Percentiles rank a stretch among this genome's conserved stretches.
These are phyloP conservation scores for Steinernema hermaphroditum DNA, from an alignment of 2,888 invertebrate species.

Conservation along the genomic window DNA sequence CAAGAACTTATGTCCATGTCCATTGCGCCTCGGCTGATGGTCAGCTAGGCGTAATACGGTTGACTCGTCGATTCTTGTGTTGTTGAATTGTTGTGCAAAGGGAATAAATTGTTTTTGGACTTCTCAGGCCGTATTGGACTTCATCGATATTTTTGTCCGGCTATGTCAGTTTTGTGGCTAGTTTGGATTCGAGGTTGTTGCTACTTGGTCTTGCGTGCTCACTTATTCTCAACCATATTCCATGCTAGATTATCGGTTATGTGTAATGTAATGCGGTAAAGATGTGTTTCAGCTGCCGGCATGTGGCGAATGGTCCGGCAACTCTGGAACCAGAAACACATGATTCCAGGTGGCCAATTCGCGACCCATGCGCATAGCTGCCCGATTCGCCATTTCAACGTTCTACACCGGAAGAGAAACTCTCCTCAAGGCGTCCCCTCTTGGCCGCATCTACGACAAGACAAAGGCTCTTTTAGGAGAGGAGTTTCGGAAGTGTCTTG, in stretches of 20 bases:
- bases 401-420: background rate
- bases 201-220: too few relatives aligned
- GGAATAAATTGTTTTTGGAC: too few relatives aligned
- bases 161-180: too few relatives aligned
- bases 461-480: background rate
- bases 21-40: conserved; percentile 91
- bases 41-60: background rate
- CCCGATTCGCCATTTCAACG: background rate
- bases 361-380: background rate
- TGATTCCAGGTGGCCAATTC: conserved; percentile 9
- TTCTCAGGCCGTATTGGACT: too few relatives aligned
- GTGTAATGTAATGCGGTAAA: too few relatives aligned
- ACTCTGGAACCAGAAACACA: background rate
- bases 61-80: background rate
- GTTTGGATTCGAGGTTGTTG: too few relatives aligned
- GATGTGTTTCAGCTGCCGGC: too few relatives aligned
- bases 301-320: background rate
- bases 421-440: background rate
- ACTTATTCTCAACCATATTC: too few relatives aligned
- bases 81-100: too few relatives aligned
- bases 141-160: too few relatives aligned
- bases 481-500: background rate
- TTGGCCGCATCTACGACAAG: background rate
- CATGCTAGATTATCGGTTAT: too few relatives aligned
- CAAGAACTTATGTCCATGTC: conserved; percentile 99